phyloP scores from a whole-genome alignment of 1,140 invertebrate genomes.

The Sycobia sp. region DNA sequence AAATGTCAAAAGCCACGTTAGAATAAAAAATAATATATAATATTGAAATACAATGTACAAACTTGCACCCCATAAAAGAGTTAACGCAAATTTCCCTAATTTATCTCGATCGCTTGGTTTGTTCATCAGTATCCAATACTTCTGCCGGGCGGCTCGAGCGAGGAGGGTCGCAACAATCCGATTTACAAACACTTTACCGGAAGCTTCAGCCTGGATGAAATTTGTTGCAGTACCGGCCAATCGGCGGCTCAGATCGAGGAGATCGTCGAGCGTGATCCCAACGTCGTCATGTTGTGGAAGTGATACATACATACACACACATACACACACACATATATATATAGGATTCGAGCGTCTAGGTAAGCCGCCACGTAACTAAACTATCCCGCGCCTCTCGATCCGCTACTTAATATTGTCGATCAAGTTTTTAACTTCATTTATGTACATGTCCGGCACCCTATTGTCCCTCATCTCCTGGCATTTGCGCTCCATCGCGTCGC shows the following conservation, averaged over 20 bases:
- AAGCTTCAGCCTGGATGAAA: constrained; percentile 81
- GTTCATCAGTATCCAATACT: constrained; percentile 60
- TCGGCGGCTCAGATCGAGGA: constrained; percentile 82
- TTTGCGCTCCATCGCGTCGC: constrained; percentile 66
- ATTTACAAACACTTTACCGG: constrained; percentile 77
- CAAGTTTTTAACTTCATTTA: constrained; percentile 54
- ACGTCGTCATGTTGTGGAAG: constrained; percentile 84
- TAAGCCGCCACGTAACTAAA: background rate
- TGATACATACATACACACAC: constrained; percentile 63
- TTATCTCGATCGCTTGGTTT: too few species aligned
- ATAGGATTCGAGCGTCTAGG: background rate
- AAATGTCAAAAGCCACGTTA: too few species aligned
- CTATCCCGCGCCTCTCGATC: too few species aligned
- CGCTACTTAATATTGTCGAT: constrained; percentile 51
- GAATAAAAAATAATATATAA: too few species aligned
- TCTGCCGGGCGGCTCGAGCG: constrained; percentile 46
- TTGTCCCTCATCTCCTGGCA: constrained; percentile 62
- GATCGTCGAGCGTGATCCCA: constrained; percentile 83
- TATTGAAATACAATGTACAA: too few species aligned
- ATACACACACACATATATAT: too few species aligned
- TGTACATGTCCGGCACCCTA: constrained; percentile 54
- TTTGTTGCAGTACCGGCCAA: constrained; percentile 85
- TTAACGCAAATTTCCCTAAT: too few species aligned
- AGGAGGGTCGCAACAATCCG: constrained; percentile 51
- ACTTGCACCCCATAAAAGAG: too few species aligned